Conservation (phyloP, 1,140 invertebrate species). For the Brachionus asplanchnoidis region DNA sequence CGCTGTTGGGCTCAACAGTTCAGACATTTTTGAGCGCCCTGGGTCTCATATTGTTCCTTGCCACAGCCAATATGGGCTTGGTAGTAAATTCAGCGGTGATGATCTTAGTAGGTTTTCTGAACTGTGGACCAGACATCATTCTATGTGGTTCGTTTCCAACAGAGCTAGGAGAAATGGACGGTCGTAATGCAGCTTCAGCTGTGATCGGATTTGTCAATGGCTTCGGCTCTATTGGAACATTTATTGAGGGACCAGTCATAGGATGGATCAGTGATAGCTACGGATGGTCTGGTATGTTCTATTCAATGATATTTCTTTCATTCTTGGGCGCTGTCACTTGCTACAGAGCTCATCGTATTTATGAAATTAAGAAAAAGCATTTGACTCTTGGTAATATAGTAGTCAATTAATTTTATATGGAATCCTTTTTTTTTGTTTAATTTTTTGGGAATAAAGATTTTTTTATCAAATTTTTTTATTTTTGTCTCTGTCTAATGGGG, state of each 20-base stretch:
- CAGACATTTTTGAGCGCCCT: slow-evolving; percentile 53
- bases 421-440: background rate
- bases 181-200: slow-evolving; percentile 57
- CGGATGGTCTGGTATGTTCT: slow-evolving; percentile 60
- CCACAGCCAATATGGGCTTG: slow-evolving; percentile 57
- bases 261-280: slow-evolving; percentile 55
- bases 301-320: slow-evolving; percentile 58
- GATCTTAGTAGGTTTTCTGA: slow-evolving; percentile 58
- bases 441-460: background rate
- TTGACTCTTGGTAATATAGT: slow-evolving; percentile 25
- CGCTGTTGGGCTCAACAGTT: slow-evolving; percentile 56
- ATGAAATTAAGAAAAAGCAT: slow-evolving; percentile 42
- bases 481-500: background rate
- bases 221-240: slow-evolving; percentile 60
- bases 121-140: slow-evolving; percentile 61
- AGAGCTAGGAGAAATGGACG: slow-evolving; percentile 58
- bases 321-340: slow-evolving; percentile 51
- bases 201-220: slow-evolving; percentile 58
- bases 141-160: slow-evolving; percentile 58
- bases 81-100: slow-evolving; percentile 57
- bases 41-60: slow-evolving; percentile 55
- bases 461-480: background rate
- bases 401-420: background rate
- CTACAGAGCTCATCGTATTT: slow-evolving; percentile 49
- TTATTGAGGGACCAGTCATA: slow-evolving; percentile 60